phyloP scores from a whole-genome alignment of 2,113 vertebrate genomes.

The Vireo altiloquus region DNA sequence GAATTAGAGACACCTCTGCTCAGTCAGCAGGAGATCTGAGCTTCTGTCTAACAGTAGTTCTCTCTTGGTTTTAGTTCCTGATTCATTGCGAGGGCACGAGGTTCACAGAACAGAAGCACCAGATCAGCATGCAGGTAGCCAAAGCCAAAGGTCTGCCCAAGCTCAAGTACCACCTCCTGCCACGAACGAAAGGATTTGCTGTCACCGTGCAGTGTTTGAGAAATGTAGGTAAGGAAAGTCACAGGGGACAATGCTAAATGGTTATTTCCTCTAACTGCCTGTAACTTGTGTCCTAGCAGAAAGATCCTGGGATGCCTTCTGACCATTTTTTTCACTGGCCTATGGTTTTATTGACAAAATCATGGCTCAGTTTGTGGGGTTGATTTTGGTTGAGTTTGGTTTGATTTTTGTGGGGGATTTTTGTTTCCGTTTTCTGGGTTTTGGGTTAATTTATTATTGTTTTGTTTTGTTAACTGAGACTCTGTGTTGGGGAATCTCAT shows the following conservation, averaged over 20 bases:
- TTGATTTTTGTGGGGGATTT: neutral
- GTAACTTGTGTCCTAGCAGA: neutral
- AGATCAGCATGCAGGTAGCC: conserved; percentile 95
- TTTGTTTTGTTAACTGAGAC: neutral
- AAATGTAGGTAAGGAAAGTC: conserved; percentile 84
- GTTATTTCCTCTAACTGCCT: neutral
- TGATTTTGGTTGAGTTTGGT: neutral
- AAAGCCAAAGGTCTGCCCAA: conserved; percentile 91
- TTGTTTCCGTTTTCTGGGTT: neutral
- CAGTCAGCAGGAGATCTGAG: neutral
- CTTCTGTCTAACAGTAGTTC: neutral
- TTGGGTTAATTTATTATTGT: neutral
- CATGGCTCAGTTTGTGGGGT: neutral
- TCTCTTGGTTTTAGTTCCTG: conserved; percentile 82
- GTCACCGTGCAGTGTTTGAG: conserved; percentile 91
- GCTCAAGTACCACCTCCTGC: conserved; percentile 93
- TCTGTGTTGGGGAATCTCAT: neutral
- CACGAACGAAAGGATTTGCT: conserved; percentile 93
- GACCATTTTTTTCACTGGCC: neutral
- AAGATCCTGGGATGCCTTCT: neutral
- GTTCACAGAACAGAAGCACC: conserved; percentile 92
- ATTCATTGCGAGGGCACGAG: conserved; percentile 95
- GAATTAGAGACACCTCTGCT: neutral
- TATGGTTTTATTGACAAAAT: neutral
- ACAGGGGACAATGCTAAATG: neutral